Evolutionary conservation across 1,140 invertebrate species (phyloP), one percentile per base, ranked within the genome.

Genomic region (Hirudo medicinalis): DNA sequence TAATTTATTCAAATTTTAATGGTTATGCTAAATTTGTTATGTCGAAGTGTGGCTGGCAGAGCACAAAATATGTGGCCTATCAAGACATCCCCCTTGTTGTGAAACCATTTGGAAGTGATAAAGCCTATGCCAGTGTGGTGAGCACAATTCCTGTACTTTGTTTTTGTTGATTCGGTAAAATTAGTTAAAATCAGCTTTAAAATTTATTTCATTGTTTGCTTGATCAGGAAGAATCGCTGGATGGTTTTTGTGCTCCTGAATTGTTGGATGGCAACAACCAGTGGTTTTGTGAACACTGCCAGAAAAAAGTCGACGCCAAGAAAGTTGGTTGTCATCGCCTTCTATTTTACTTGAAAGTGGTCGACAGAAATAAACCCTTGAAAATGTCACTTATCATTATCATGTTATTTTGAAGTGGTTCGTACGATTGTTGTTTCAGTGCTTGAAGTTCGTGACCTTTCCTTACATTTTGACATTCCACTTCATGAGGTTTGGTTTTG

Each of bases 401-500:
- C 67, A 49, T 25, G 20, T 36, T 27, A 70, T 69, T 68, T 27
- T 29, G 68, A n/a, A 71, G 19, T 55, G n/a, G n/a, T n/a, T n/a
- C n/a, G 4, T 40, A 11, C 40, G 11, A 49, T 49, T 49, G 43
- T 49, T 17, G 43, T 77, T 80, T 72, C 77, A 81, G 80, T 91
- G 92, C 53, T 84, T 94, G 22, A 91, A 91, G 78, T 93, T 94
- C 78, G 87, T 87, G 17, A 88, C 88, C 72, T 92, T 94, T 81
- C 92, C 92, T 0, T 94, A 94, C 80, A 82, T 95, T 66, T 81
- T 95, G 20, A 92, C 90, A 0, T 81, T 95, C 73, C 91, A 94
- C 78, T 83, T 95, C 70, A 94, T 93, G 80, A 85, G 92, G 72
- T 94, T 94, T 81, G 91, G 93, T 82, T 94, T 93, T 82, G 91